These are phyloP conservation scores for Pycnonotus jocosus DNA, from an alignment of 2,113 vertebrate species.

Conservation along the genomic window DNA sequence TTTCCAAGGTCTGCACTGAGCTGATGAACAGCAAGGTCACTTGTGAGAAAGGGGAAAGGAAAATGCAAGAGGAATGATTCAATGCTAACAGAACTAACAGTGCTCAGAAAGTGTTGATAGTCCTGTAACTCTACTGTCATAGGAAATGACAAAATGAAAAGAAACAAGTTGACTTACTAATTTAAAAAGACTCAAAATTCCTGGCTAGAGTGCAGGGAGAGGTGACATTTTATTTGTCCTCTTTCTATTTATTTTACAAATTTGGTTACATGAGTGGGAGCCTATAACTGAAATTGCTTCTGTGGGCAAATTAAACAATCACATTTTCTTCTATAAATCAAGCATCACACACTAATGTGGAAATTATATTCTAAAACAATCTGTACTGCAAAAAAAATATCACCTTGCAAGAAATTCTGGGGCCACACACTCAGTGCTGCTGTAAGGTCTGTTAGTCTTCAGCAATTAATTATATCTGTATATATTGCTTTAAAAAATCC, in stretches of 20 bases:
- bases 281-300: background rate
- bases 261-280: background rate
- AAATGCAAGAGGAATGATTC: background rate
- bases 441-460: background rate
- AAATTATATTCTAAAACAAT: background rate
- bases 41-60: background rate
- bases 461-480: background rate
- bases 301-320: background rate
- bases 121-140: background rate
- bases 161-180: background rate
- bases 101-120: background rate
- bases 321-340: background rate
- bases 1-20: background rate
- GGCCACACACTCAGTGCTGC: background rate
- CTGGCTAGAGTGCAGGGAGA: background rate
- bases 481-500: background rate
- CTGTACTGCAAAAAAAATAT: background rate
- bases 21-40: background rate
- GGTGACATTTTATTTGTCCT: background rate
- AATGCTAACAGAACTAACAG: background rate
- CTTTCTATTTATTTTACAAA: slow-evolving; percentile 15
- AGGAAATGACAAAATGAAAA: background rate
- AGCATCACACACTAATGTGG: background rate
- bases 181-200: background rate
- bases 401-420: background rate